A percentile compares a stretch with the other conserved stretches of the same genome.
Conservation (phyloP, 2,888 invertebrate genomes). For the Phragmatobia fuliginosa region DNA sequence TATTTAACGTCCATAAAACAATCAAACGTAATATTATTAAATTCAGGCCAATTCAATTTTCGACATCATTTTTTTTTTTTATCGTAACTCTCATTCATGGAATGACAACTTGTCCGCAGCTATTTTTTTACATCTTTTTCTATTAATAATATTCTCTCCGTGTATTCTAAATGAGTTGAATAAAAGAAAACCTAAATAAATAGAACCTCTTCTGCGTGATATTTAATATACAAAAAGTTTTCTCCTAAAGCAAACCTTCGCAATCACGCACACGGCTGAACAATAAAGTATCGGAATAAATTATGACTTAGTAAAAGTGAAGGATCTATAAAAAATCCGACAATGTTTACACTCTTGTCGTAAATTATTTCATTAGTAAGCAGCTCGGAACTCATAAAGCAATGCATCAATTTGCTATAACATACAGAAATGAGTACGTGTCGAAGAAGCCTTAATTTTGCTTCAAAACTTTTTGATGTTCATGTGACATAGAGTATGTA, state of each 20-base stretch:
- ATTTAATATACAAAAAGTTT: constrained; percentile 10
- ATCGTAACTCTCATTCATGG: neutral
- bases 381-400: constrained; percentile 2
- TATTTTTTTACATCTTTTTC: neutral
- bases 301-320: constrained; percentile 15
- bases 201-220: neutral
- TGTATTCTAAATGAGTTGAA: neutral
- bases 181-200: neutral
- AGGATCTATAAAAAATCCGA: constrained; percentile 16
- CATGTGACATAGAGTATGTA: constrained; percentile 16
- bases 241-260: constrained; percentile 15
- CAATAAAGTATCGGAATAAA: constrained; percentile 21
- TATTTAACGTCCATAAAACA: too few relatives aligned
- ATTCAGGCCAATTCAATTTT: too few relatives aligned
- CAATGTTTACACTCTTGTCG: constrained; percentile 6
- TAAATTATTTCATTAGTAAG: constrained; percentile 11
- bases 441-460: neutral
- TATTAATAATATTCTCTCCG: neutral
- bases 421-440: neutral
- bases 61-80: neutral
- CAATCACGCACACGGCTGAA: constrained; percentile 16
- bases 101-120: neutral
- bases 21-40: too few relatives aligned
- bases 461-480: constrained; percentile 10
- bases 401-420: constrained; percentile 1